A percentile compares a stretch with the other conserved stretches of the same genome.
Conservation (phyloP, 1,140 invertebrate species). For the Pemphigus obesinymphae region DNA sequence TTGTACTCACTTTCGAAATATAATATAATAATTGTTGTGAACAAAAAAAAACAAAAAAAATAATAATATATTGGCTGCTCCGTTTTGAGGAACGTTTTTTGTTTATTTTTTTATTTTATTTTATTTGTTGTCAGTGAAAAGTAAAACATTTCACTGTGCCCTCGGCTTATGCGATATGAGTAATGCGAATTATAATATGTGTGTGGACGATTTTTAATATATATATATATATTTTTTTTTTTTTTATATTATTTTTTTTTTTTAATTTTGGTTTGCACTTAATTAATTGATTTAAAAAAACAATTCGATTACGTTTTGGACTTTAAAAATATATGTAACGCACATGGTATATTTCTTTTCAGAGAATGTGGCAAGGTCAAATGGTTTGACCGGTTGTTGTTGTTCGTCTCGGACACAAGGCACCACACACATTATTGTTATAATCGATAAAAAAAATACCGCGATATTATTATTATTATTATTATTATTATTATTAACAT, state of each 20-base stretch:
- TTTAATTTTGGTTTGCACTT: conserved; percentile 48
- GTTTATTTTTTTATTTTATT: no score
- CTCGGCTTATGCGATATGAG: conserved; percentile 24
- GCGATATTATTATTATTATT: conserved; percentile 24
- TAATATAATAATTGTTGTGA: neutral
- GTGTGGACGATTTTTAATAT: conserved; percentile 29
- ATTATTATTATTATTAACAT: conserved; percentile 24
- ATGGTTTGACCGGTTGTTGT: conserved; percentile 41
- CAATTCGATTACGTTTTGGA: neutral
- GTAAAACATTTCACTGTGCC: neutral
- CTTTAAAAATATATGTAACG: conserved; percentile 14
- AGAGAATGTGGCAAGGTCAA: conserved; percentile 43
- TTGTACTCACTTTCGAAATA: neutral
- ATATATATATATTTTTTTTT: no score
- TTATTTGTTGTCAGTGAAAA: neutral
- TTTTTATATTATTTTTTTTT: conserved; percentile 47
- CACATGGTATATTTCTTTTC: conserved; percentile 42
- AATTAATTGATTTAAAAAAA: no score
- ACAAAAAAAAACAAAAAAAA: no score
- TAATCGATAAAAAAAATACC: conserved; percentile 24
- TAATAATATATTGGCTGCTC: conserved; percentile 17
- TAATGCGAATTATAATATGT: conserved; percentile 6
- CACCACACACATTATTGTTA: conserved; percentile 38
- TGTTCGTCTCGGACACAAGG: conserved; percentile 36
- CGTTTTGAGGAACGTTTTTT: neutral